phyloP scores from a whole-genome alignment of 2,797 vertebrate species.

The Agapornis canus region DNA sequence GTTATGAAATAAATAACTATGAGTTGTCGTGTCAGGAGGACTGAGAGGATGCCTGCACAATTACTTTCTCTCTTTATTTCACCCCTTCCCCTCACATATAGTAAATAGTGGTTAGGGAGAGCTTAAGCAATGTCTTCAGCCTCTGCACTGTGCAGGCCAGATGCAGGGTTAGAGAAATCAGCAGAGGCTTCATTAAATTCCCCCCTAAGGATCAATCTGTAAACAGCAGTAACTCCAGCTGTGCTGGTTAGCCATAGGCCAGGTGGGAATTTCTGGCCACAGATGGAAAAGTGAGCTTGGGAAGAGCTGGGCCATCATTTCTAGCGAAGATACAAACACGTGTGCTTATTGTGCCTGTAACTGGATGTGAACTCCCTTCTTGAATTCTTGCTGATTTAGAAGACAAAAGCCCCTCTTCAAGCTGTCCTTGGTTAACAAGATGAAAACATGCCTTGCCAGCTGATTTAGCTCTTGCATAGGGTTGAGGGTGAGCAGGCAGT shows the following conservation, averaged over 20 bases:
- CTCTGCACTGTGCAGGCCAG: background rate
- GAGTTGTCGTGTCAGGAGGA: background rate
- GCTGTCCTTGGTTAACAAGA: rapidly evolving
- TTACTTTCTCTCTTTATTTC: background rate
- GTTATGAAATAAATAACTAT: background rate
- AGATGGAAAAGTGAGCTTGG: background rate
- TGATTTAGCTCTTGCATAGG: background rate
- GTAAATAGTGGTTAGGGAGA: background rate
- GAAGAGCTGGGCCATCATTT: background rate
- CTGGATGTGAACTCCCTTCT: background rate
- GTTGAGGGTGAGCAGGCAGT: background rate
- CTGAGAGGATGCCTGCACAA: background rate
- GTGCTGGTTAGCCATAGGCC: background rate
- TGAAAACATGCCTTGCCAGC: background rate
- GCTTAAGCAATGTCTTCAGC: background rate
- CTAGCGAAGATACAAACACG: background rate
- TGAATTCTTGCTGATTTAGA: background rate
- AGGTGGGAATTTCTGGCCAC: background rate
- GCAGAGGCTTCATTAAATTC: background rate
- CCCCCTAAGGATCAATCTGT: background rate
- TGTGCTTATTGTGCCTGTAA: background rate
- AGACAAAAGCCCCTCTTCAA: background rate
- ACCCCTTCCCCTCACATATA: background rate
- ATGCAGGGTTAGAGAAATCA: background rate
- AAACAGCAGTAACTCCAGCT: background rate